Base-by-base conservation (phyloP, 2,888 invertebrate species). In the Callimorpha dominula region DNA sequence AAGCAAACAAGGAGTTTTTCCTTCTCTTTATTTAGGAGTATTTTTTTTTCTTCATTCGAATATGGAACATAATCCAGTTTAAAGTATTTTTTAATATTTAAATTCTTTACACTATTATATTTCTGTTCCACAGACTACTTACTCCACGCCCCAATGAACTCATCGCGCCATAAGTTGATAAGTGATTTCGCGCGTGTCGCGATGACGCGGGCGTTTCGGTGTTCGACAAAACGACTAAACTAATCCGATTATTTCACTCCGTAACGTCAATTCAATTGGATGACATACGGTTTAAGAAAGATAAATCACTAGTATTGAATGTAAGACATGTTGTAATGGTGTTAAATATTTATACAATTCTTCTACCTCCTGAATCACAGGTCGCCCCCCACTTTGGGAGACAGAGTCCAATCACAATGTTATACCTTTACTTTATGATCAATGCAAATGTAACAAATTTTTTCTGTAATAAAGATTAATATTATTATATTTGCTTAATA, bases 181-280 rank as follows among this genome's bases (percentile, higher is more conserved):
- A 85, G 68, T 62, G 84, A 80, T 82, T 83, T 81, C 62, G 80
- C 84, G 83, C 63, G 79, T 68, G 79, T 76, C 80, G 74, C 63
- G 57, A 65, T 80, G 78, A 78, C 74, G 79, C 42, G 70, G 60
- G 65, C 62, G 31, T 52, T 12, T 54, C 52, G 57, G 60, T 62
- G 68, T 57, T 50, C 43, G 43, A 70, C 70, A 63, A 73, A 71
- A 72, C 70, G 66, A 57, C 50, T 11, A 31, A 66, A 75, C 62
- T 84, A 84, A 85, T 84, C 80, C 70, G 84, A 83, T 85, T 83
- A 79, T 72, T 73, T 66, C 66, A 78, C 54, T 71, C 69, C n/a
- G 49, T 70, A 77, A 84, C 81, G 76, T 68, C 75, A 79, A 78
- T 81, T 81, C 72, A 82, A 84, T 81, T 79, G 78, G 71, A 78